Evolutionary conservation across 2,888 invertebrate genomes (phyloP).

Genomic region (Cremastinae sp.): DNA sequence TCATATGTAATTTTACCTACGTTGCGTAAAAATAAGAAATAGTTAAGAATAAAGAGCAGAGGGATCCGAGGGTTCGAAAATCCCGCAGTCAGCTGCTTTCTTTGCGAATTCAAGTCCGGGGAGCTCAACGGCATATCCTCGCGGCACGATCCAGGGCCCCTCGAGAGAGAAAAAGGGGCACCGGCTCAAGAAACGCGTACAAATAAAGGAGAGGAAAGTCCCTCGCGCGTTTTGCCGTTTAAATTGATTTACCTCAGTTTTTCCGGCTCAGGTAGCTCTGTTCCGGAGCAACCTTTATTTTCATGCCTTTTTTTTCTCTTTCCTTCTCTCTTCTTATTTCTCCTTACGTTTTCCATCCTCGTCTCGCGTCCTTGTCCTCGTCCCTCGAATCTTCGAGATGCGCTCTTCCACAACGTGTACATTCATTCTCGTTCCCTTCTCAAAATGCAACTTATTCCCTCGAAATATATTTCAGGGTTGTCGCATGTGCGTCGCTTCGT

Average conservation of each 20-base stretch:
- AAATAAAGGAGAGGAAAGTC: slow-evolving; percentile 48
- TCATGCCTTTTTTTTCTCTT: slow-evolving; percentile 14
- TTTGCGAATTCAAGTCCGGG: slow-evolving; percentile 74
- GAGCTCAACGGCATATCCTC: slow-evolving; percentile 45
- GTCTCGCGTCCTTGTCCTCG: too few relatives aligned
- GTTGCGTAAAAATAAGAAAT: too few relatives aligned
- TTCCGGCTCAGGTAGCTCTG: slow-evolving; percentile 73
- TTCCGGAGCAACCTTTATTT: slow-evolving; percentile 41
- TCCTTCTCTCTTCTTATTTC: slow-evolving; percentile 4
- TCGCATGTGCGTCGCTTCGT: slow-evolving; percentile 47
- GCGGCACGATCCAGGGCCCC: slow-evolving; percentile 24
- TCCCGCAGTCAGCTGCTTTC: slow-evolving; percentile 77
- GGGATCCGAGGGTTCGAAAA: slow-evolving; percentile 63
- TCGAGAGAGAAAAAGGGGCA: slow-evolving; percentile 47
- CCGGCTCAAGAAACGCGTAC: slow-evolving; percentile 48
- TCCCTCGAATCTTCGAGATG: too few relatives aligned
- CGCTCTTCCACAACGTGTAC: slow-evolving; percentile 48
- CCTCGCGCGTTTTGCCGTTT: slow-evolving; percentile 69
- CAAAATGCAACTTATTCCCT: too few relatives aligned
- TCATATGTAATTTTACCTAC: too few relatives aligned
- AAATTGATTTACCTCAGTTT: slow-evolving; percentile 77
- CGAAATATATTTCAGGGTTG: slow-evolving; percentile 26
- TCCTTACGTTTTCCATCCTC: background rate
- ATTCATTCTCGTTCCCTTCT: slow-evolving; percentile 17
- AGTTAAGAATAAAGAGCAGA: background rate